Evolutionary conservation across 2,113 vertebrate species (phyloP).

Genomic region (Sinocyclocheilus maitianheensis): DNA sequence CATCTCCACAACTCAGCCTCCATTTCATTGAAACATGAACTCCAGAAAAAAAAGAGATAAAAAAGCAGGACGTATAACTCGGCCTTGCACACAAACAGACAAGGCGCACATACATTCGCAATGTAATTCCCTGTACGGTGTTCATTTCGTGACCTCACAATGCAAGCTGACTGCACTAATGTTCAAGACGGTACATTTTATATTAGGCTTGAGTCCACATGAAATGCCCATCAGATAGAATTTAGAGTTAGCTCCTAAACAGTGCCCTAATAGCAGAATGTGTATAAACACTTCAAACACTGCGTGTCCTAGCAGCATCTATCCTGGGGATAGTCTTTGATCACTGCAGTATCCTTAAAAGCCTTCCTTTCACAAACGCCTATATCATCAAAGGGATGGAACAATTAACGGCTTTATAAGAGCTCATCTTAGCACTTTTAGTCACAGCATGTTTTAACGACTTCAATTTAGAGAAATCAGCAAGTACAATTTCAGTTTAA

Average conservation of each 20-base stretch:
- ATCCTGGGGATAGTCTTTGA: conserved; percentile 41
- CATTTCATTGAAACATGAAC: conserved; percentile 63
- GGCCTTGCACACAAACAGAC: conserved; percentile 56
- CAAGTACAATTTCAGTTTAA: not conserved
- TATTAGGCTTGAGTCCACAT: conserved; percentile 18
- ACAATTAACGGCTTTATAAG: not conserved
- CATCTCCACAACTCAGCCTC: conserved; percentile 64
- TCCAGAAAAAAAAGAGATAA: conserved; percentile 34
- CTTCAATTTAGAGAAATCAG: not conserved
- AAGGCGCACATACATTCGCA: not conserved
- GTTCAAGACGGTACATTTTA: conserved; percentile 31
- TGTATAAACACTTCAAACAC: conserved; percentile 42
- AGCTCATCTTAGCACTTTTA: not conserved
- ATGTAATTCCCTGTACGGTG: no score
- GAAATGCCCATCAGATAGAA: conserved; percentile 34
- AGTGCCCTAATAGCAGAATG: conserved; percentile 36
- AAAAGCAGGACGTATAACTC: conserved; percentile 57
- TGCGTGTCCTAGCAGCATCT: conserved; percentile 21
- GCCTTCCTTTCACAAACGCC: conserved; percentile 20
- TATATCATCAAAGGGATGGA: conserved; percentile 39
- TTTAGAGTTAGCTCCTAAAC: conserved; percentile 28
- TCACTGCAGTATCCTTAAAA: conserved; percentile 28
- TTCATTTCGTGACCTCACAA: conserved; percentile 11
- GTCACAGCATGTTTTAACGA: not conserved
- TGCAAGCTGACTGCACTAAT: conserved; percentile 17